Evolutionary conservation across 2,888 invertebrate species (phyloP), one percentile per base, ranked within the genome.

Genomic region (Xanthostigma xanthostigma): DNA sequence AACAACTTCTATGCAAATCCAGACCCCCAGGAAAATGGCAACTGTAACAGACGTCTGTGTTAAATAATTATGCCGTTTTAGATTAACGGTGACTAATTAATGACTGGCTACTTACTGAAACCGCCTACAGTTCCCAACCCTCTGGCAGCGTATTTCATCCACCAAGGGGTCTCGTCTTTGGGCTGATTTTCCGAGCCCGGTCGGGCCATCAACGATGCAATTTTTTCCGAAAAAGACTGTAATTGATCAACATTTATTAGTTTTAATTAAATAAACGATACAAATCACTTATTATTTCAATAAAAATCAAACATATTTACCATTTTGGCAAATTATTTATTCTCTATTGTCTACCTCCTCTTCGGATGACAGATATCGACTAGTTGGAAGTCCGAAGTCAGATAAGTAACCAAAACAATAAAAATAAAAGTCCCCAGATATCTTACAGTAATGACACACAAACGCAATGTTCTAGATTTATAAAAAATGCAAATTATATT

Each of bases 151-250:
- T 87, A 88, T 70, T 86, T 88, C 76, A 91, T 76, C 80, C 85
- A 90, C 88, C 87, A 89, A 56, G 91, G 85, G 57, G 82, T 79
- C 67, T 86, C 87, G 68, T 88, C 88, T 72, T 83, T 83, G 56
- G 80, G 77, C 55, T 71, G 75, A 59, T 78, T 78, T 67, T 86
- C 85, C 65, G 82, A 83, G 57, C 84, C 84, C 54, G 89, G 88
- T 61, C 84, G 78, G 60, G 83, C 78, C 84, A 89, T 81, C 57
- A 89, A 73, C 62, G 81, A 76, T 54, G 81, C 74, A 60, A 89
- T 72, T 74, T 86, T 89, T 65, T 87, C 87, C 59, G 80, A 75
- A 62, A 88, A 76, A 62, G 84, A 84, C 85, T 85, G 60, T 48
- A 67, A 69, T 52, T 50, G 53, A 53, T 40, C 36, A 40, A 14